Conservation (phyloP, 2,888 invertebrate species). For the Cerceris rybyensis region DNA sequence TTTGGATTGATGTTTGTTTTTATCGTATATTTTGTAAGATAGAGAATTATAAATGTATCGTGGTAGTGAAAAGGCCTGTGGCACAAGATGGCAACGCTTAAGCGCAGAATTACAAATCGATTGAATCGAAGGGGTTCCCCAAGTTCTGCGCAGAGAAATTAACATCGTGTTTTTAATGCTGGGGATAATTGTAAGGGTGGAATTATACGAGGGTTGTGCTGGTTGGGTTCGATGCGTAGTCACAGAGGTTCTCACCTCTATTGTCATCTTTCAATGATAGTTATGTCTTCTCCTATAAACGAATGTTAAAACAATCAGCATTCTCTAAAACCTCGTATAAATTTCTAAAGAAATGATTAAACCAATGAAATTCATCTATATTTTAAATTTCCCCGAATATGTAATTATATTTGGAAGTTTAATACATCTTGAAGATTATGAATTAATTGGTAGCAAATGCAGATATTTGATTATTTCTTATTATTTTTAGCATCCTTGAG, state of each 20-base stretch:
- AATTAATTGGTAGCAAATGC: no score
- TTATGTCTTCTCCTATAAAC: constrained; percentile 21
- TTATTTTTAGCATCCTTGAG: background rate
- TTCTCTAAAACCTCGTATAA: constrained; percentile 2
- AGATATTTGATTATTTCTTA: background rate
- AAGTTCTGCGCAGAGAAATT: constrained; percentile 76
- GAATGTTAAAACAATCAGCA: constrained; percentile 26
- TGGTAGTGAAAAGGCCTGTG: constrained; percentile 39
- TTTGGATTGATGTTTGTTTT: no score
- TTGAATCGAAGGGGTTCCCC: constrained; percentile 78
- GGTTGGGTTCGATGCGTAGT: constrained; percentile 71
- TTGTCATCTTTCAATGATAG: constrained; percentile 32
- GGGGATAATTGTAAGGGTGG: constrained; percentile 81
- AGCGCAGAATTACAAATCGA: constrained; percentile 80
- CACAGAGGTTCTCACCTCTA: constrained; percentile 71
- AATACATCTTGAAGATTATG: no score
- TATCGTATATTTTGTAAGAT: background rate
- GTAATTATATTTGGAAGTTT: no score
- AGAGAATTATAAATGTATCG: constrained; percentile 58
- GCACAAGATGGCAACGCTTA: constrained; percentile 71
- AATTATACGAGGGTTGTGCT: constrained; percentile 78
- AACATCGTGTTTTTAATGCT: constrained; percentile 81
- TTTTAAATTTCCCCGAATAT: no score
- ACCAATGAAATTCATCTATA: background rate
- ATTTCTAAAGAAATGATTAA: constrained; percentile 15